Conservation (phyloP, 2,888 invertebrate genomes). For the Cecidostiba fungosa region DNA sequence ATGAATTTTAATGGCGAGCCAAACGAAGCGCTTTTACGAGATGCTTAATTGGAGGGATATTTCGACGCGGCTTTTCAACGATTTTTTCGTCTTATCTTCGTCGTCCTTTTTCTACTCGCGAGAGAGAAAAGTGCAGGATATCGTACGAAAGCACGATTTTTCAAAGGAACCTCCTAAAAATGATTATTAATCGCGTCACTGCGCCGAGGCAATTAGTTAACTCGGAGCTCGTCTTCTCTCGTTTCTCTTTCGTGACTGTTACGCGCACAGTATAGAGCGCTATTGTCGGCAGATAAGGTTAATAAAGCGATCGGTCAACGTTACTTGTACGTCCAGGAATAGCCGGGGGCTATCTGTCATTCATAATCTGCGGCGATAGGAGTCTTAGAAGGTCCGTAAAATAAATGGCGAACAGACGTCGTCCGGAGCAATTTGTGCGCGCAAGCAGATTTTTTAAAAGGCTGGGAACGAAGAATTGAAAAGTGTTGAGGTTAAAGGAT, state of each 20-base stretch:
- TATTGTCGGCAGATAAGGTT: constrained; percentile 67
- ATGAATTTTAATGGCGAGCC: constrained; percentile 49
- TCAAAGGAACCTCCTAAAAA: constrained; percentile 7
- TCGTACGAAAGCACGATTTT: too few species aligned
- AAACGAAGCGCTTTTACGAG: constrained; percentile 20
- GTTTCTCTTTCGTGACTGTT: constrained; percentile 19
- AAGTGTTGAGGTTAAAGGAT: too few species aligned
- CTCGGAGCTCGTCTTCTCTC: background rate
- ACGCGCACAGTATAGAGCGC: constrained; percentile 27
- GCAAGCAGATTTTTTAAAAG: constrained; percentile 38
- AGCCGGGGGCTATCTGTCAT: constrained; percentile 59
- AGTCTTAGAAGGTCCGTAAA: background rate
- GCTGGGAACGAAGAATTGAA: background rate
- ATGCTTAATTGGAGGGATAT: constrained; percentile 47
- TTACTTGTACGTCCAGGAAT: constrained; percentile 63
- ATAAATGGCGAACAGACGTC: constrained; percentile 40
- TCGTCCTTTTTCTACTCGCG: background rate
- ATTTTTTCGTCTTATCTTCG: background rate
- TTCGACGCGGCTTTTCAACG: constrained; percentile 18
- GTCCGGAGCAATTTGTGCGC: constrained; percentile 42
- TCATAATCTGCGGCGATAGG: constrained; percentile 62
- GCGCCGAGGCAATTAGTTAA: constrained; percentile 32
- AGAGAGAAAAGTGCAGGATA: background rate
- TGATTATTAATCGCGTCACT: constrained; percentile 30
- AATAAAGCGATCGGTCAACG: constrained; percentile 76